phyloP scores from a whole-genome alignment of 1,140 invertebrate genomes.

The Trialeurodes vaporariorum region DNA sequence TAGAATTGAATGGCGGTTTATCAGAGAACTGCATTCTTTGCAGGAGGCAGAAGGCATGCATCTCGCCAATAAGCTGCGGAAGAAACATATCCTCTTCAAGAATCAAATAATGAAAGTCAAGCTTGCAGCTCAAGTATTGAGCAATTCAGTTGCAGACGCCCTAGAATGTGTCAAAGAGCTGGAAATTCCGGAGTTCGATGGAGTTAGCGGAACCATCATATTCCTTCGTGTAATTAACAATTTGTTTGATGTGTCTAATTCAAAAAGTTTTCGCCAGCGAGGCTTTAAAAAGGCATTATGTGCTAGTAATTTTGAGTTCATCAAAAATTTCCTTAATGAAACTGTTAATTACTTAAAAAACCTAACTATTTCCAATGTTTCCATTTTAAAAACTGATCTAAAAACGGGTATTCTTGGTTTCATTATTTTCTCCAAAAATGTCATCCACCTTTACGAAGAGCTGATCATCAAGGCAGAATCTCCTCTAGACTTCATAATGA shows the following conservation, averaged over 20 bases:
- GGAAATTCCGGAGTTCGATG: neutral
- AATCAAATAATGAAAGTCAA: neutral
- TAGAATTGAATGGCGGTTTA: neutral
- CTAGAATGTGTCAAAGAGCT: neutral
- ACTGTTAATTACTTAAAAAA: neutral
- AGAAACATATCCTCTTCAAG: neutral
- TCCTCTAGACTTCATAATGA: too few species aligned
- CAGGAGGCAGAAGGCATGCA: neutral
- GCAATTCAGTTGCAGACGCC: neutral
- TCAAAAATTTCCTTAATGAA: neutral
- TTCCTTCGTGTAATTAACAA: neutral
- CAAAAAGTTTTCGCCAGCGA: neutral
- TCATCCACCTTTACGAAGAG: too few species aligned
- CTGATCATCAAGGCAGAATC: too few species aligned
- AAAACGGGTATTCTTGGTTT: too few species aligned
- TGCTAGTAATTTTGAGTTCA: neutral
- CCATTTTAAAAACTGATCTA: too few species aligned
- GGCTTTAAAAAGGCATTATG: constrained; percentile 5
- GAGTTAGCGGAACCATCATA: neutral
- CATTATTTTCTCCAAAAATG: too few species aligned
- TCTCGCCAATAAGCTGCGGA: constrained; percentile 1
- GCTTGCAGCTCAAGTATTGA: neutral
- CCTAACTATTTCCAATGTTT: too few species aligned
- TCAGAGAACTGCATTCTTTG: neutral
- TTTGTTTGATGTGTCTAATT: constrained; percentile 2